Base-by-base conservation (phyloP, 2,797 vertebrate genomes). In the Rhincodon typus region DNA sequence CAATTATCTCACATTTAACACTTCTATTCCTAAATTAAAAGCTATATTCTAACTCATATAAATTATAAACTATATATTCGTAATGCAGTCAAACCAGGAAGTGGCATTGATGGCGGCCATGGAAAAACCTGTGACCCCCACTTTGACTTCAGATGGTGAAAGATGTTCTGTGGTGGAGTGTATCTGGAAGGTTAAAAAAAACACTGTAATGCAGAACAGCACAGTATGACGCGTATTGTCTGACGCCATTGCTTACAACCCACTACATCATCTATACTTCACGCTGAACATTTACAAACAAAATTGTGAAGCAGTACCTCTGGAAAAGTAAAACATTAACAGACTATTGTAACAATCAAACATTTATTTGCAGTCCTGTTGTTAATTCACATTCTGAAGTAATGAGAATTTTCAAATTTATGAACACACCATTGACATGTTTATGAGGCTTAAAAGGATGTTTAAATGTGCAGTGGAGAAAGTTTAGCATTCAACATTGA, bases 261-360 rank as follows among this genome's bases (percentile, higher is more conserved):
- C 12, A 53, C 70, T 21, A 46, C 67, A 95, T 57, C 46, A 50
- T 53, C 13, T 91, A 66, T 57, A 77, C 93, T 95, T 74, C 21
- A 74, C 15, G 94, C 69, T 95, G 94, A 95, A 77, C 94, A 77
- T 95, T 94, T 74, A 77, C 74, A 95, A 93, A 95, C 46, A 50
- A 50, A 46, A 74, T 95, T 57, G 70, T 95, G 15, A 69, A 72
- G 70, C 21, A 34, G 13, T 19, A 53, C 42, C 69, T 50, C 69
- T 34, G 70, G 70, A 95, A 95, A 77, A 95, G 94, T 95, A 95
- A 95, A 95, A 77, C 70, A 95, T 74, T 95, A 95, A 95, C 70
- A 77, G 70, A 53, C 46, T n/a, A 50, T 30, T 95, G 25, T 94
- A 27, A 95, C 94, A 77, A 30, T 77, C 69, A 77, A 95, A 74